Evolutionary conservation across 53 echinoderm and acorn worm species (phyloP).

Genomic region (Crossaster papposus): DNA sequence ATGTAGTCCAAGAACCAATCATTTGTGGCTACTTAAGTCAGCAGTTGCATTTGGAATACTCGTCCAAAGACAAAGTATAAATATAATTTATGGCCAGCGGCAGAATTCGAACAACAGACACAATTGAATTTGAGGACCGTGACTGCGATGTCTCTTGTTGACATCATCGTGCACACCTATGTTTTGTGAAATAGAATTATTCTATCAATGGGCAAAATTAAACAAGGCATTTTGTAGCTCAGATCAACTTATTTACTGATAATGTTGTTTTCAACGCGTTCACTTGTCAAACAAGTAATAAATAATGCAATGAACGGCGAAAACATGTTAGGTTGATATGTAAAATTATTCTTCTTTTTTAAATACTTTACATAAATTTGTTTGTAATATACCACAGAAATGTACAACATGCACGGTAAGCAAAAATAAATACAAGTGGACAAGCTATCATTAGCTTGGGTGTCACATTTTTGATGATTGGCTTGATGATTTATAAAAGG

Average conservation of each 20-base stretch:
- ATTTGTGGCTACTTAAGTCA: too few species aligned
- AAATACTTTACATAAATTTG: not conserved
- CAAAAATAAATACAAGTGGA: not conserved
- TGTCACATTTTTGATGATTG: not conserved
- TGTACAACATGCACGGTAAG: not conserved
- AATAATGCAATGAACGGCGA: not conserved
- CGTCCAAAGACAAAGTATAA: too few species aligned
- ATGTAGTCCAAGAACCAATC: too few species aligned
- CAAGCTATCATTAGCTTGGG: not conserved
- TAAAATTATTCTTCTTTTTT: not conserved
- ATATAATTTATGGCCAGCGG: too few species aligned
- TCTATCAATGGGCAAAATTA: too few species aligned
- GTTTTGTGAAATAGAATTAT: too few species aligned
- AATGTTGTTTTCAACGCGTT: not conserved
- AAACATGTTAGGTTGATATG: too few species aligned
- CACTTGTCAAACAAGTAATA: not conserved
- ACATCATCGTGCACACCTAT: too few species aligned
- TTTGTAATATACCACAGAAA: not conserved
- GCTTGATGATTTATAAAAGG: not conserved
- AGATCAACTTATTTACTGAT: not conserved
- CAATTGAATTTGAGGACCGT: too few species aligned
- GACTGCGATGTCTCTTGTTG: too few species aligned
- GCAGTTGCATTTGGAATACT: too few species aligned
- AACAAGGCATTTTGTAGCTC: not conserved
- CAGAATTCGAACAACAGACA: too few species aligned